Base-by-base conservation (phyloP, 2,797 vertebrate genomes). In the Halcyon leucocephala region DNA sequence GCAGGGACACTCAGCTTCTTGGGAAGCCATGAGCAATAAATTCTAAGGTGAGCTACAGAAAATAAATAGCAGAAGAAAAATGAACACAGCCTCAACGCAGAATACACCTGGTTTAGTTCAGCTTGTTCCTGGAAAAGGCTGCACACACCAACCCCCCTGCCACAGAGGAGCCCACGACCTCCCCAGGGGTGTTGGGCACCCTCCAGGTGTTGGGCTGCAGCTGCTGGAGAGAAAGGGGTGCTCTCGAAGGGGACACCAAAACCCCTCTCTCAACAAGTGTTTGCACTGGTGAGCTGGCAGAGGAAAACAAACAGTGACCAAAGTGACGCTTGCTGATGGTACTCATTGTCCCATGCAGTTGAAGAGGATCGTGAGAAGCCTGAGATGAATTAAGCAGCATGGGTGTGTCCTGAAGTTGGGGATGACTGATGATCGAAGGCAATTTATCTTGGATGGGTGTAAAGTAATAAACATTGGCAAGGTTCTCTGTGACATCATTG, bases 31-130 rank as follows among this genome's bases (percentile, higher is more conserved):
- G 61, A 92, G 61, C 71, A 64, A 61, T 83, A 89, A 82, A 82
- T 87, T 92, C 61, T 71, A 85, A 94, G 61, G 20, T 1, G 0
- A 44, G 57, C 31, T 42, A 87, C 28, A 87, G 79, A 91, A 96
- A 95, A 83, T 35, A 94, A 82, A 93, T 70, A 82, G 8, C 22
- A 55, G 33, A 49, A 87, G 41, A 48, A 93, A 92, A 92, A 74
- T 6, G 0, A 91, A 57, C 7, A 5, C 31, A 58, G n/a, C 5
- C 71, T 87, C 74, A 46, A 65, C 37, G 58, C 28, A 57, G 60
- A 20, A 31, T 70, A 24, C 60, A 69, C 57, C 57, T 69, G 46
- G 25, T 48, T 81, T 71, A 69, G 25, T 67, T 90, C 71, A 82
- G 5, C 52, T 74, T 41, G 14, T 21, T 89, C 67, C 67, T 82